phyloP scores from a whole-genome alignment of 2,797 vertebrate genomes.

The Lindbergichthys nudifrons region DNA sequence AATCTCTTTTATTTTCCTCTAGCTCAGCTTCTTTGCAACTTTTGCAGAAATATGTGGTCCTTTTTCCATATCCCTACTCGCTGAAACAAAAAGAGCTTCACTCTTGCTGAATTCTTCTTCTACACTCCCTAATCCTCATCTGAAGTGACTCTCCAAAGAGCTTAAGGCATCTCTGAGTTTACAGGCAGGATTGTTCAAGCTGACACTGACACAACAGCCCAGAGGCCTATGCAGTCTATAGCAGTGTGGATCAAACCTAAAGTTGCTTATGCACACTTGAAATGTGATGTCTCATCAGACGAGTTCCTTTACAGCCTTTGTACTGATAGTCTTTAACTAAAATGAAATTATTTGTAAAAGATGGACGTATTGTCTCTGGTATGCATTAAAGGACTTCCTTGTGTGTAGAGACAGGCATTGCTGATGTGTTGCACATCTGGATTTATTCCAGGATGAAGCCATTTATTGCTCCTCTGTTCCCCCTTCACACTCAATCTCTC shows the following conservation, averaged over 20 bases:
- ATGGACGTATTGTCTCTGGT: constrained; percentile 12
- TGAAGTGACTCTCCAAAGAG: constrained; percentile 79
- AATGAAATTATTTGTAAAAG: neutral
- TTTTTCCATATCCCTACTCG: constrained; percentile 68
- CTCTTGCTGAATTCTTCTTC: constrained; percentile 68
- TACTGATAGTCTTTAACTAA: neutral
- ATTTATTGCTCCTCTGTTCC: constrained; percentile 67
- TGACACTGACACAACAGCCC: constrained; percentile 52
- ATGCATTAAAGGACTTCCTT: constrained; percentile 21
- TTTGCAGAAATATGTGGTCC: constrained; percentile 71
- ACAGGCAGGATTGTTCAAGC: constrained; percentile 54
- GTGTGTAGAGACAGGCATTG: constrained; percentile 26
- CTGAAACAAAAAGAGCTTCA: constrained; percentile 76
- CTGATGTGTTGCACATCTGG: constrained; percentile 53
- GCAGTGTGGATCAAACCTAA: constrained; percentile 6
- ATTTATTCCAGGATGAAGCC: constrained; percentile 45
- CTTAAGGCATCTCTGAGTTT: constrained; percentile 59
- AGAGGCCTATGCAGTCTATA: constrained; percentile 11
- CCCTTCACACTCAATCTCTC: constrained; percentile 39
- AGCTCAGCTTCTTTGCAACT: constrained; percentile 64
- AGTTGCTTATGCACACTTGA: constrained; percentile 15
- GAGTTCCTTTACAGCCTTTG: constrained; percentile 8
- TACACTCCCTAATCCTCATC: constrained; percentile 72
- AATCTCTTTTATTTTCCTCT: constrained; percentile 66
- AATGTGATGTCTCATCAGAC: constrained; percentile 25